phyloP scores from a whole-genome alignment of 1,140 invertebrate species.

The Heliconius himera region DNA sequence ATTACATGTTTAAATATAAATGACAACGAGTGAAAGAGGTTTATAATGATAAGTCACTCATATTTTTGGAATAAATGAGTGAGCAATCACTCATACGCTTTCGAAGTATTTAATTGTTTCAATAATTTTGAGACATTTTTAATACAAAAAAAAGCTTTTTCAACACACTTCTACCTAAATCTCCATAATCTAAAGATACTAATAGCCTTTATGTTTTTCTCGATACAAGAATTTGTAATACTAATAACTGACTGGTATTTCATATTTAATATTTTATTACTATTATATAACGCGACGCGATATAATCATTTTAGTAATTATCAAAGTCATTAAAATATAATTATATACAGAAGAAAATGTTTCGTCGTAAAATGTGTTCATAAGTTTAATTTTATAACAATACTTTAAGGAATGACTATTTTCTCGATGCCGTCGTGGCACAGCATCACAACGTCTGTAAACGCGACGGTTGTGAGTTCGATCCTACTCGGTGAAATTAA shows the following conservation, averaged over 20 bases:
- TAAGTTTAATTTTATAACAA: neutral
- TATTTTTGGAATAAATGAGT: no score
- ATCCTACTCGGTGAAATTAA: neutral
- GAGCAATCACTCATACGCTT: no score
- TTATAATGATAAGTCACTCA: no score
- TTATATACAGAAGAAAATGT: constrained; percentile 2
- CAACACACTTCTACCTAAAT: no score
- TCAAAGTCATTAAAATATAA: constrained; percentile 5
- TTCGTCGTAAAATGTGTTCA: neutral
- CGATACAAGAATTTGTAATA: neutral
- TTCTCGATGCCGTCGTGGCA: no score
- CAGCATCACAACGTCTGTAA: neutral
- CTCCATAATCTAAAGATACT: no score
- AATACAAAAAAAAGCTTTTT: no score
- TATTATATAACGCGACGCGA: neutral
- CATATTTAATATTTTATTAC: neutral
- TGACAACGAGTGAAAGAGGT: no score
- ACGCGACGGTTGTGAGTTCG: neutral
- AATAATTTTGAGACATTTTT: no score
- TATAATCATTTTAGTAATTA: constrained; percentile 11
- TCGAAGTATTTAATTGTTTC: no score
- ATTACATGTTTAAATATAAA: no score
- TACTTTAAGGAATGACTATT: no score
- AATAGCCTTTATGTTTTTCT: neutral
- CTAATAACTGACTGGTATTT: neutral